Conservation (phyloP, 1,140 invertebrate species). For the Drosophila serrata region DNA sequence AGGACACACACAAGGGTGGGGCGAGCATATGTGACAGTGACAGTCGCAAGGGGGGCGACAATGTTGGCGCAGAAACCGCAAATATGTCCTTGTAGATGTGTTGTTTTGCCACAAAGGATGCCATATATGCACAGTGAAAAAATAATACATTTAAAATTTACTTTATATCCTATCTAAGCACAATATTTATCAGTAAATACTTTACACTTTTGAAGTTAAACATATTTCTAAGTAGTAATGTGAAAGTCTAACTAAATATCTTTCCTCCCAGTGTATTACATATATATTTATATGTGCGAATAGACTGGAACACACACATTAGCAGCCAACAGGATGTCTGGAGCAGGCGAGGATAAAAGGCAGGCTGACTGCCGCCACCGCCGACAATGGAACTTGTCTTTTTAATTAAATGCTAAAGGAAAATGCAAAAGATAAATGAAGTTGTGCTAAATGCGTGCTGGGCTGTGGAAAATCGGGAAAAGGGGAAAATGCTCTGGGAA, state of each 20-base stretch:
- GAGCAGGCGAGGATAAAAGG: constrained; percentile 56
- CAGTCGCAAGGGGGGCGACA: constrained; percentile 73
- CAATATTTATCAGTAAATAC: background rate
- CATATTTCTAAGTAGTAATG: too few relatives aligned
- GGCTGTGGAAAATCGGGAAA: constrained; percentile 29
- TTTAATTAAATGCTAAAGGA: constrained; percentile 84
- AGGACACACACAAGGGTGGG: constrained; percentile 21
- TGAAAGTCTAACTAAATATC: background rate
- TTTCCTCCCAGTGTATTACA: constrained; percentile 1
- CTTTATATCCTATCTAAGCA: background rate
- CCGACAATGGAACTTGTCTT: constrained; percentile 83
- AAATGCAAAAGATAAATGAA: constrained; percentile 84
- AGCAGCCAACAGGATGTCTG: constrained; percentile 66
- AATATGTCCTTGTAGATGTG: constrained; percentile 69
- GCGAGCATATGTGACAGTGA: constrained; percentile 72
- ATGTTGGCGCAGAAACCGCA: constrained; percentile 79
- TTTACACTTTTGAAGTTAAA: background rate
- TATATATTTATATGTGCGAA: constrained; percentile 13
- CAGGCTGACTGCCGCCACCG: constrained; percentile 46
- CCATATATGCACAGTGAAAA: constrained; percentile 15
- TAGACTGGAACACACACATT: constrained; percentile 53
- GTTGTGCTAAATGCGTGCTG: constrained; percentile 83
- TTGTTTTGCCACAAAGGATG: constrained; percentile 48
- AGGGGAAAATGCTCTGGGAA: constrained; percentile 25
- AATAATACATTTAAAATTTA: background rate